These are phyloP conservation scores for Saturnia pavonia DNA, from an alignment of 2,888 invertebrate species.

Conservation along the genomic window DNA sequence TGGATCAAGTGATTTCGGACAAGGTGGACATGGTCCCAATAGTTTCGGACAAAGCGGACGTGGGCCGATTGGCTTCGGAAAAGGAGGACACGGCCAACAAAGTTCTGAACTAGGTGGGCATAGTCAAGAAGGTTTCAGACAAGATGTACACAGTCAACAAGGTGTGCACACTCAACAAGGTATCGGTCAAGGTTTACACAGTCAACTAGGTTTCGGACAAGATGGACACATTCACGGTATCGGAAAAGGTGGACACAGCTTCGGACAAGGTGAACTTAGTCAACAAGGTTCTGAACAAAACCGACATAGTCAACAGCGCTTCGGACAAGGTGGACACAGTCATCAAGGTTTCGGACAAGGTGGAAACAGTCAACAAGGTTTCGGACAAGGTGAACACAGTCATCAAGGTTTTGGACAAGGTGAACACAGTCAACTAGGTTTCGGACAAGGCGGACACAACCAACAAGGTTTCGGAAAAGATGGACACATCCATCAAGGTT, in stretches of 20 bases:
- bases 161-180: too few relatives aligned
- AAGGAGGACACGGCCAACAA: neutral
- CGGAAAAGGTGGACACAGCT: too few relatives aligned
- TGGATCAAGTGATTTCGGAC: neutral
- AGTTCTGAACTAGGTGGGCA: neutral
- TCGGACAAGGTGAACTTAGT: too few relatives aligned
- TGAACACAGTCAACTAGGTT: slow-evolving; percentile 11
- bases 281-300: too few relatives aligned
- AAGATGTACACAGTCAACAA: neutral
- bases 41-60: neutral
- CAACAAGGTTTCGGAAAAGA: slow-evolving; percentile 9
- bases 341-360: too few relatives aligned
- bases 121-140: neutral
- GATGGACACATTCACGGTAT: too few relatives aligned
- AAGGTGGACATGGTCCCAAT: neutral
- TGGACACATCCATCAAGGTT: slow-evolving; percentile 15
- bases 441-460: neutral
- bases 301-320: too few relatives aligned
- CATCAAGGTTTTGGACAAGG: slow-evolving; percentile 12
- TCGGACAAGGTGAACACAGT: slow-evolving; percentile 5
- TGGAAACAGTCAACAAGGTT: neutral
- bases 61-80: too few relatives aligned
- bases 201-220: neutral
- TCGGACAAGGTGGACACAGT: too few relatives aligned
- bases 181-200: too few relatives aligned